These are phyloP conservation scores for Drosophila ficusphila DNA, from an alignment of 1,140 invertebrate species.

Conservation along the genomic window DNA sequence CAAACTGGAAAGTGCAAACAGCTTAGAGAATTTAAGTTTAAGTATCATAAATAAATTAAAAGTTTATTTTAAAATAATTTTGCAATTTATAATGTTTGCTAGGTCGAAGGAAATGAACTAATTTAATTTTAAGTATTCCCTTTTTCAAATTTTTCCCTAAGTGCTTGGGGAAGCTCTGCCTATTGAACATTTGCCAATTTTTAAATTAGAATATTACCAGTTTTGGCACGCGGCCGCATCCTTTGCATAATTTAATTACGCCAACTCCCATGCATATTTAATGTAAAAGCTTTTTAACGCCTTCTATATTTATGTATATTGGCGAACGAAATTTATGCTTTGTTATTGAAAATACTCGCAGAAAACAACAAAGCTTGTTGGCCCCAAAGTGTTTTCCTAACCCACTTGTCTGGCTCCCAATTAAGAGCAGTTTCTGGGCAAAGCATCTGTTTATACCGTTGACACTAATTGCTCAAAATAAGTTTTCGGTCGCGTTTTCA, in stretches of 20 bases:
- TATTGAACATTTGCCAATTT: slow-evolving; percentile 75
- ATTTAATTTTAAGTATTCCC: no score
- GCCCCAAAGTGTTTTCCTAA: slow-evolving; percentile 7
- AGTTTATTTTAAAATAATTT: not conserved
- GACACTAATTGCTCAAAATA: slow-evolving; percentile 44
- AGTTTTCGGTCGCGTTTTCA: slow-evolving; percentile 10
- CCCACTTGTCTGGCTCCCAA: slow-evolving; percentile 14
- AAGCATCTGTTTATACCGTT: slow-evolving; percentile 1
- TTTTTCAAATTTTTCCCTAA: not conserved
- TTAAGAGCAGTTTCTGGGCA: slow-evolving; percentile 19
- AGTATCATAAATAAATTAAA: no score
- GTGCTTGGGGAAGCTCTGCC: slow-evolving; percentile 3
- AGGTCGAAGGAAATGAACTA: no score
- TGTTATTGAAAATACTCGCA: slow-evolving; percentile 57
- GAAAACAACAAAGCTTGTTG: slow-evolving; percentile 40
- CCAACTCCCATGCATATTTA: slow-evolving; percentile 71
- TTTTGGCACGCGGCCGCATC: slow-evolving; percentile 75
- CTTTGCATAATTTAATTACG: slow-evolving; percentile 77
- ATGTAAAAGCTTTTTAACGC: slow-evolving; percentile 74
- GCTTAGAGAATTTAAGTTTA: slow-evolving; percentile 42
- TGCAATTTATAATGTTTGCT: no score
- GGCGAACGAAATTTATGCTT: slow-evolving; percentile 54
- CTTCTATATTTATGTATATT: slow-evolving; percentile 71
- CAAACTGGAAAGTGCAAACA: not conserved
- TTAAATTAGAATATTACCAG: slow-evolving; percentile 75